Base-by-base conservation (phyloP, 1,140 invertebrate species). In the Glomeris maerens region DNA sequence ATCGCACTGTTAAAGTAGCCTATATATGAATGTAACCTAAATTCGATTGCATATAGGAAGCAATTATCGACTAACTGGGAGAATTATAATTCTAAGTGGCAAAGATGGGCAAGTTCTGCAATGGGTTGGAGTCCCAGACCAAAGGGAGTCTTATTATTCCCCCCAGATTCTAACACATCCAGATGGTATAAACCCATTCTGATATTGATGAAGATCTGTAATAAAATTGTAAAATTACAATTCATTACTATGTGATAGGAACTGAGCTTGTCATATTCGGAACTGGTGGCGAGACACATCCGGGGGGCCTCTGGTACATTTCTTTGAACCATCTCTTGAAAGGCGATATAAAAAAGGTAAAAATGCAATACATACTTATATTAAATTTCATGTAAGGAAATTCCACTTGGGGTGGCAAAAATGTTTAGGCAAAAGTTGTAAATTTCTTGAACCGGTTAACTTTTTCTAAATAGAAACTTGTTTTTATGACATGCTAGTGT, bases 261-360 rank as follows among this genome's bases (percentile, higher is more conserved):
- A 71, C 72, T 46, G 68, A 72, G 50, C 65, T 74, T 36, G 71
- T 83, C 56, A 56, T 84, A 57, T 67, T 85, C 59, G 78, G 81
- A 17, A 85, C 83, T 0, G 84, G 81, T 2, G 80, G 80, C 25
- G 79, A 83, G 58, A 78, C 79, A 39, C 74, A 80, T 40, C 68
- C 75, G 0, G 84, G 84, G 10, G 77, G 77, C 45, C 67, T 88
- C 13, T 85, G 81, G 59, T 62, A 72, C 29, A 68, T 83, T 17
- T 62, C 73, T 2, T 64, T 84, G 10, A 60, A 68, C 23, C 69
- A 74, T 57, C 59, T 82, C 20, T 62, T 73, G n/a, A 66, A 68
- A 49, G 73, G 71, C 27, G 59, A 75, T 54, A 74, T 70, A 1
- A 50, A 69, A 60, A 74, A 70, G 64, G 73, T 74, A 61, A 51